These are phyloP conservation scores for Resseliella maxima DNA, from an alignment of 2,888 invertebrate species.

Conservation along the genomic window DNA sequence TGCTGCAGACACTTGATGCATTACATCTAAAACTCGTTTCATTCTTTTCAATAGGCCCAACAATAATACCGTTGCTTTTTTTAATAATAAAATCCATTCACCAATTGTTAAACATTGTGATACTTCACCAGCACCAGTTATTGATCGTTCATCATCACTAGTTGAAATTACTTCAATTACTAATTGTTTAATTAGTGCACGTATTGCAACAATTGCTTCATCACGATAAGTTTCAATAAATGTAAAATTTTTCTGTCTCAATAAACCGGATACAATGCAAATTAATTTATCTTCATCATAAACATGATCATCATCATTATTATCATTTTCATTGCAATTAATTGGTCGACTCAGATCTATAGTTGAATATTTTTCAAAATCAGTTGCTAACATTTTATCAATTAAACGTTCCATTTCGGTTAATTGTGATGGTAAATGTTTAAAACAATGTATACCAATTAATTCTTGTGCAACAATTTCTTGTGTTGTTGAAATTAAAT, in stretches of 20 bases:
- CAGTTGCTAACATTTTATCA: slow-evolving; percentile 95
- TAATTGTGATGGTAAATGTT: slow-evolving; percentile 94
- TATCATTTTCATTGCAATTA: slow-evolving; percentile 68
- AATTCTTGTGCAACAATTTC: slow-evolving; percentile 91
- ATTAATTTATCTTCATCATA: slow-evolving; percentile 87
- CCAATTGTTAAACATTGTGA: slow-evolving; percentile 72
- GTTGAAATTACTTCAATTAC: slow-evolving; percentile 80
- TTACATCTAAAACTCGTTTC: slow-evolving; percentile 79
- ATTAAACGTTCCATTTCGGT: slow-evolving; percentile 95
- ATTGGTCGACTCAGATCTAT: slow-evolving; percentile 90
- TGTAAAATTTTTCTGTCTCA: slow-evolving; percentile 86
- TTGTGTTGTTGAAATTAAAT: slow-evolving; percentile 95
- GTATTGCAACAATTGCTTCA: slow-evolving; percentile 89
- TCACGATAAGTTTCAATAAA: slow-evolving; percentile 89
- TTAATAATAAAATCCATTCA: slow-evolving; percentile 78
- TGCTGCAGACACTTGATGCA: slow-evolving; percentile 79
- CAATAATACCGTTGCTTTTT: slow-evolving; percentile 75
- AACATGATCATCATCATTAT: slow-evolving; percentile 69
- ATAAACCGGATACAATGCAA: slow-evolving; percentile 89
- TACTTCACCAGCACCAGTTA: slow-evolving; percentile 69
- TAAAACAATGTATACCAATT: slow-evolving; percentile 92
- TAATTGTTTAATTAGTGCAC: slow-evolving; percentile 88
- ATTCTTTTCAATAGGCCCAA: slow-evolving; percentile 79
- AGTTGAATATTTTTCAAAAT: slow-evolving; percentile 92
- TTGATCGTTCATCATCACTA: slow-evolving; percentile 70